These are phyloP conservation scores for Halcyon malimbica DNA, from an alignment of 2,113 vertebrate genomes.

Conservation along the genomic window DNA sequence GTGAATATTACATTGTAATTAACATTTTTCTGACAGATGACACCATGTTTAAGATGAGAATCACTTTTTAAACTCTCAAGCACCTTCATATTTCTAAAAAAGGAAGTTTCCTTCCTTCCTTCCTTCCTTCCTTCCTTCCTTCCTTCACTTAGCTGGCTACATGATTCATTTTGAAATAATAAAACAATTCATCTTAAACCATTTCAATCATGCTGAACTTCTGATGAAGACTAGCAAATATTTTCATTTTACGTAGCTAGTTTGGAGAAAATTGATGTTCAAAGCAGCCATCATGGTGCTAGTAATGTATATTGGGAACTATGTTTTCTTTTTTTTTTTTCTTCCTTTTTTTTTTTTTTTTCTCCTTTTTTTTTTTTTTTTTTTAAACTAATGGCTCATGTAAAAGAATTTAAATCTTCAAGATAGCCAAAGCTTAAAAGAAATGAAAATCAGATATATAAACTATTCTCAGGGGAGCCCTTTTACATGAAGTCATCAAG, in stretches of 20 bases:
- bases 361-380: not conserved
- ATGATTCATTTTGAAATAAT: conserved; percentile 55
- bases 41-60: conserved; percentile 56
- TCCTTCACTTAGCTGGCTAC: not conserved
- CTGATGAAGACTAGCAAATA: conserved; percentile 55
- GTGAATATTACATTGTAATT: conserved; percentile 42
- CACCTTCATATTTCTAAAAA: conserved; percentile 39
- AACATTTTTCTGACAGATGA: conserved; percentile 37
- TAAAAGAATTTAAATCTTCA: conserved; percentile 68
- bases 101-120: not conserved
- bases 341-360: not conserved
- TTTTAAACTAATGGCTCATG: conserved; percentile 22
- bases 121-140: not conserved
- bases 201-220: conserved; percentile 57
- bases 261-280: conserved; percentile 33
- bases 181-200: conserved; percentile 66
- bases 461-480: conserved; percentile 73
- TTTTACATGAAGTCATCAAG: conserved; percentile 72
- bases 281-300: conserved; percentile 42
- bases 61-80: conserved; percentile 48
- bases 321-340: not conserved
- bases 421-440: conserved; percentile 67
- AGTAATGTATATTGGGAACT: conserved; percentile 38
- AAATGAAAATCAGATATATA: conserved; percentile 44
- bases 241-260: conserved; percentile 40